Base-by-base conservation (phyloP, 2,797 vertebrate genomes). In the Okamejei kenojei region DNA sequence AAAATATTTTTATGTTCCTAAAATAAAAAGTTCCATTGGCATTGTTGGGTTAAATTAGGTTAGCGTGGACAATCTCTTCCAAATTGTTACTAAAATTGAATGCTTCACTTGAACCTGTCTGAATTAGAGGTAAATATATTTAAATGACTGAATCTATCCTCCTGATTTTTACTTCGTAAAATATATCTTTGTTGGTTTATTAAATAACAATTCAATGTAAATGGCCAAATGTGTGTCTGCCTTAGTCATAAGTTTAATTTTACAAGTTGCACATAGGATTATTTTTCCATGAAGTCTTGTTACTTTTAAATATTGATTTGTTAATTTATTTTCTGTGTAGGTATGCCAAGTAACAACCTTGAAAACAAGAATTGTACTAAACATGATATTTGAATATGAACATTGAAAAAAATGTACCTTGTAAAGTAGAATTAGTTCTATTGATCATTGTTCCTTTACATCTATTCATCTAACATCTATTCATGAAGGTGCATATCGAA, bases 281-380 rank as follows among this genome's bases (percentile, higher is more conserved):
- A 29, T 92, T 91, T 92, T 45, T 45, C 63, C 71, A 5, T 73
- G 71, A 74, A 26, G 71, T 58, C 68, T 54, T 92, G 71, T 91
- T 74, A 35, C 73, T 92, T 92, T 73, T 92, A 92, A 76, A 76
- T 76, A 26, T 45, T 45, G 23, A 54, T 26, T 76, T 92, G 35
- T 73, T 71, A 38, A 92, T 1, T 23, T 92, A 76, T 92, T 76
- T 76, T 54, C 68, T 92, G 26, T 92, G 71, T 92, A 92, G 90
- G 90, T 92, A 92, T 92, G 90, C 90, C 90, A 92, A 92, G 90
- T 92, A 54, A 92, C 15, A 84, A 61, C 26, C 26, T 61, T 61
- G 29, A 82, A 82, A 61, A 84, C 26, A 58, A 29, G 45, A 61
- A 84, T 61, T 84, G 26, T 61, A 29, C 81, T 84, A 9, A 58